Conservation (phyloP, 2,888 invertebrate species). For the Drosophila lacicola region DNA sequence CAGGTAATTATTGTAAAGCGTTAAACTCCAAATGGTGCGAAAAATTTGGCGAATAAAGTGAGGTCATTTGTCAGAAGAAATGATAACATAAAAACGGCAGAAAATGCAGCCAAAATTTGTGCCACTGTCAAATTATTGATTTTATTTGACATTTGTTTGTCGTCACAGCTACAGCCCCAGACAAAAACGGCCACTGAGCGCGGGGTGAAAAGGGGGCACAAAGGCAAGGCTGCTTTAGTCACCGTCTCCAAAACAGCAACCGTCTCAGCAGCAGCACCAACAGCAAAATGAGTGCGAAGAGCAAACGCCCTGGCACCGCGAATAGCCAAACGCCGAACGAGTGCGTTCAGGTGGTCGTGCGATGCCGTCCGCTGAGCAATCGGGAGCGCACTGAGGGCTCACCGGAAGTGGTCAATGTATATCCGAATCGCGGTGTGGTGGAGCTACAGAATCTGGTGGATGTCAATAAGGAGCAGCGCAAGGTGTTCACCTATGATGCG, state of each 20-base stretch:
- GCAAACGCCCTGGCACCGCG: slow-evolving; percentile 79
- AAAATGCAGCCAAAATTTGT: slow-evolving; percentile 12
- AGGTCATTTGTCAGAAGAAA: slow-evolving; percentile 23
- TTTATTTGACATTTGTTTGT: slow-evolving; percentile 69
- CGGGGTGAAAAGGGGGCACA: slow-evolving; percentile 36
- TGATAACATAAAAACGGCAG: slow-evolving; percentile 1
- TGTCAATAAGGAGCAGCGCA: slow-evolving; percentile 90
- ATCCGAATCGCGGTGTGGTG: slow-evolving; percentile 94
- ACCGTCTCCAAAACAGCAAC: slow-evolving; percentile 46
- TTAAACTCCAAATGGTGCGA: slow-evolving; percentile 21
- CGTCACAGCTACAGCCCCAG: slow-evolving; percentile 63
- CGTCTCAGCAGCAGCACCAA: slow-evolving; percentile 1
- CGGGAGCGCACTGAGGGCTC: slow-evolving; percentile 89
- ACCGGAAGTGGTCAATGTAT: slow-evolving; percentile 90
- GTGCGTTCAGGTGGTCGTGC: slow-evolving; percentile 97
- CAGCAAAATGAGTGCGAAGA: slow-evolving; percentile 80
- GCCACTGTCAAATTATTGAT: slow-evolving; percentile 63
- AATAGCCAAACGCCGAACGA: slow-evolving; percentile 87
- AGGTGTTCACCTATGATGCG: slow-evolving; percentile 98
- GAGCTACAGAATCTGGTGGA: slow-evolving; percentile 93
- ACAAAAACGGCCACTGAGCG: slow-evolving; percentile 20
- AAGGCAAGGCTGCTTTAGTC: slow-evolving; percentile 68
- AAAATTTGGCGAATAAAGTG: slow-evolving; percentile 14
- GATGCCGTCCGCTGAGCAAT: slow-evolving; percentile 97
- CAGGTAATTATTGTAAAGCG: slow-evolving; percentile 59